Evolutionary conservation across 2,888 invertebrate genomes (phyloP).

Genomic region (Eudasyphora cyanicolor): DNA sequence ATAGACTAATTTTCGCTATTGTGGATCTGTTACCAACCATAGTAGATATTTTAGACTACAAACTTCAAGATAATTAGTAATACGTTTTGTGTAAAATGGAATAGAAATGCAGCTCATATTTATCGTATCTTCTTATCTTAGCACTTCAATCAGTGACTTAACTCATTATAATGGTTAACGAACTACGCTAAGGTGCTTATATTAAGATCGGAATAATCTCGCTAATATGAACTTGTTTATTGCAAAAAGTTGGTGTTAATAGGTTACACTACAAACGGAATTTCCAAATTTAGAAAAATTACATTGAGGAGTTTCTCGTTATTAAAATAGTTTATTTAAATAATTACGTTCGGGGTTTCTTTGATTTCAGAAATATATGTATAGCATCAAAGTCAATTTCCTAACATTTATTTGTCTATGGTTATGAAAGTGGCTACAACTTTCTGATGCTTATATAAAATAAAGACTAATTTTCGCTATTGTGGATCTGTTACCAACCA

Average conservation of each 20-base stretch:
- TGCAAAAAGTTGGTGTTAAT: constrained; percentile 66
- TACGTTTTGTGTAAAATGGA: no score
- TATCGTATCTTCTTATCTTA: no score
- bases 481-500: background rate
- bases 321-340: no score
- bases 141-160: constrained; percentile 75
- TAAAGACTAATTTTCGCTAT: background rate
- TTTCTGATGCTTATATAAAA: no score
- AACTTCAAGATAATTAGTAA: no score
- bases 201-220: constrained; percentile 59
- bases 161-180: constrained; percentile 72
- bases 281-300: no score
- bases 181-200: constrained; percentile 77
- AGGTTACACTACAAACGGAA: no score
- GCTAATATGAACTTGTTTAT: background rate
- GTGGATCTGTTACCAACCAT: constrained; percentile 30
- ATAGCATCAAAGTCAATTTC: background rate
- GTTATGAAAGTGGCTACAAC: background rate
- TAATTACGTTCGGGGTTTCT: no score
- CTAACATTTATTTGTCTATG: background rate
- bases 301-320: no score
- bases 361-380: no score
- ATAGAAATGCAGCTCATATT: no score
- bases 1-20: background rate
- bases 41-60: constrained; percentile 55